phyloP scores from a whole-genome alignment of 2,888 invertebrate species.

The Eremobia ochroleuca region DNA sequence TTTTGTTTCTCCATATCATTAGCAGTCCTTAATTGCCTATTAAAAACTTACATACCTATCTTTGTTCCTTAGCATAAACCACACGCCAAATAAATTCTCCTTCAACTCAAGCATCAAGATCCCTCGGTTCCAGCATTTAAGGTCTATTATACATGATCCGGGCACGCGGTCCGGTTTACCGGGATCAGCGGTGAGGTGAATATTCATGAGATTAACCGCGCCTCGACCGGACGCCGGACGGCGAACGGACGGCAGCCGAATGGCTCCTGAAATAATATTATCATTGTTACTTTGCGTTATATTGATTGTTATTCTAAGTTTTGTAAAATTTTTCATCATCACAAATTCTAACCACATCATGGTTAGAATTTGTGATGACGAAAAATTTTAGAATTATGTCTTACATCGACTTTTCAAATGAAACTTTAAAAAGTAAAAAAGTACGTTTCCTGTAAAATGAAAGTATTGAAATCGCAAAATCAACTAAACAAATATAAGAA shows the following conservation, averaged over 20 bases:
- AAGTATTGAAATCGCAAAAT: not conserved
- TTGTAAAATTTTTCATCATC: too few relatives aligned
- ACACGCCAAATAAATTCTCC: constrained; percentile 18
- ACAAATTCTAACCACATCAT: too few relatives aligned
- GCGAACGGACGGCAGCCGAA: constrained; percentile 45
- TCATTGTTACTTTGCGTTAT: constrained; percentile 67
- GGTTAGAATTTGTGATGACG: not conserved
- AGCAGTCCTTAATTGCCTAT: constrained; percentile 1
- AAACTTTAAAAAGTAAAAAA: not conserved
- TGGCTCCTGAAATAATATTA: constrained; percentile 72
- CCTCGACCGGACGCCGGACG: constrained; percentile 54
- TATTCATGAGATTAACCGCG: constrained; percentile 83
- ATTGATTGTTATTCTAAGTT: constrained; percentile 54
- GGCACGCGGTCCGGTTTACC: constrained; percentile 64
- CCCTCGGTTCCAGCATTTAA: constrained; percentile 24
- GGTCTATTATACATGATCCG: constrained; percentile 65
- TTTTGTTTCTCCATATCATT: not conserved
- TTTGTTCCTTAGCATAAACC: constrained; percentile 1
- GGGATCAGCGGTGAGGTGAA: constrained; percentile 77
- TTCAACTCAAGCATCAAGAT: constrained; percentile 58
- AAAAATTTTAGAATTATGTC: not conserved
- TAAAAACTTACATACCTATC: not conserved
- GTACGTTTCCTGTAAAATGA: not conserved
- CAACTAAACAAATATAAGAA: too few relatives aligned
- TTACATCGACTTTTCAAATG: not conserved